phyloP scores from a whole-genome alignment of 2,113 vertebrate species.

The Anhinga anhinga region DNA sequence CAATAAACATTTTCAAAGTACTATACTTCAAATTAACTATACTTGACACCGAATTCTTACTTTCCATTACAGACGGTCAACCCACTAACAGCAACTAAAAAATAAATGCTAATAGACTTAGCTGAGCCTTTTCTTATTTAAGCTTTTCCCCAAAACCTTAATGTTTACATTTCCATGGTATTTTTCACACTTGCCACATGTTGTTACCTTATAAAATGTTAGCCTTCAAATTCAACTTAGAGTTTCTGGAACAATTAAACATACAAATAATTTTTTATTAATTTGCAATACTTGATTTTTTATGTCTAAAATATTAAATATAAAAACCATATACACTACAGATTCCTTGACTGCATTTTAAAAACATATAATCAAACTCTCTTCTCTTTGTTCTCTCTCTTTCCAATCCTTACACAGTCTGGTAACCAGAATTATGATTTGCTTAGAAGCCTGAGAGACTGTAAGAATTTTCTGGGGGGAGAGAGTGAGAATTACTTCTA shows the following conservation, averaged over 20 bases:
- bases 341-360: neutral
- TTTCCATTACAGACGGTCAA: neutral
- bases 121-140: neutral
- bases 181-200: neutral
- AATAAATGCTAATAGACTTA: neutral
- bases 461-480: neutral
- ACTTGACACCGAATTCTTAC: neutral
- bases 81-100: neutral
- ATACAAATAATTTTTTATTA: neutral
- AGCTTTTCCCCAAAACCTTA: neutral
- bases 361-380: neutral
- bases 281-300: neutral
- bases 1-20: neutral
- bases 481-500: neutral
- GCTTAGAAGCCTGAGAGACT: slow-evolving; percentile 23
- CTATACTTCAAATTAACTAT: neutral
- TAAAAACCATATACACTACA: neutral
- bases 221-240: neutral
- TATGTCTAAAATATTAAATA: neutral
- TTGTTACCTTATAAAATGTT: neutral
- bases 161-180: neutral
- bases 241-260: neutral
- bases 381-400: neutral
- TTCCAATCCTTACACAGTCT: neutral
- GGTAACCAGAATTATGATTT: neutral